Evolutionary conservation across 2,888 invertebrate species (phyloP).

Genomic region (Epinotia brunnichana): DNA sequence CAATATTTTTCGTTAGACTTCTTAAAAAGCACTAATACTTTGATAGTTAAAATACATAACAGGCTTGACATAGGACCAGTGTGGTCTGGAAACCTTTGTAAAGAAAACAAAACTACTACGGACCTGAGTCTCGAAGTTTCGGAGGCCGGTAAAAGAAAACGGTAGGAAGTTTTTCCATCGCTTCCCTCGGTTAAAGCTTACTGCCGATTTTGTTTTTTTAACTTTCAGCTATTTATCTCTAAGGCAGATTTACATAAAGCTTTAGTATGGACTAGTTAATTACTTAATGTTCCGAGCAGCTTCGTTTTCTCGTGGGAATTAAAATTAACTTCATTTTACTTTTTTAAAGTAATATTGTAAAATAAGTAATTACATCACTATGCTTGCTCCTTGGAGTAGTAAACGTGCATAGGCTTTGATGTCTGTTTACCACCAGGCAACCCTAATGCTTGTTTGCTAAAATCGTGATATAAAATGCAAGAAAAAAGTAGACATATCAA

Average conservation of each 20-base stretch:
- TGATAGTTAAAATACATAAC: not conserved
- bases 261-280: constrained; percentile 25
- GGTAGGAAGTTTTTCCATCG: constrained; percentile 31
- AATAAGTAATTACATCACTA: not conserved
- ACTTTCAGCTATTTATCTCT: constrained; percentile 20
- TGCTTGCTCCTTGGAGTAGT: too few species aligned
- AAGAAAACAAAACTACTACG: constrained; percentile 29
- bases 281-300: constrained; percentile 14
- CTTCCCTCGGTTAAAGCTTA: constrained; percentile 27
- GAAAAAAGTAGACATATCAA: too few species aligned
- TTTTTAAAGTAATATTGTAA: not conserved
- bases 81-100: constrained; percentile 30
- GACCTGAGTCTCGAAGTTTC: constrained; percentile 26
- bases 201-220: constrained; percentile 19
- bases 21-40: not conserved
- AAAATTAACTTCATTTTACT: not conserved
- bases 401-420: too few species aligned
- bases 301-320: constrained; percentile 4
- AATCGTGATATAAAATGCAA: too few species aligned
- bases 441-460: too few species aligned
- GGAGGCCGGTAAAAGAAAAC: constrained; percentile 33
- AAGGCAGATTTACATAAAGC: constrained; percentile 24
- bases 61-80: constrained; percentile 16
- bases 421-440: too few species aligned
- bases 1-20: too few species aligned